phyloP scores from a whole-genome alignment of 2,888 invertebrate genomes.

The Lamproptera curius region DNA sequence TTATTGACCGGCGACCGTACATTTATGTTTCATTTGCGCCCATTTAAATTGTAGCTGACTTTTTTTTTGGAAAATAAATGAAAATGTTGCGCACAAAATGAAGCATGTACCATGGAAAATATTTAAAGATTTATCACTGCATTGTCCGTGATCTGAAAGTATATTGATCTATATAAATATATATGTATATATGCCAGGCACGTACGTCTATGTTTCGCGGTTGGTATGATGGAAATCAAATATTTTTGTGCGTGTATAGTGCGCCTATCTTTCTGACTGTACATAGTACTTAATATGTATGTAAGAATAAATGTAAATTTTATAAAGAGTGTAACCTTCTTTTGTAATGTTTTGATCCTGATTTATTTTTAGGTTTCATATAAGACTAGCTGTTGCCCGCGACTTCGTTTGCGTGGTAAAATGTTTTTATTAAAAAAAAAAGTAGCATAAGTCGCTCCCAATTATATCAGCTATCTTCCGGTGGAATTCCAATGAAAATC shows the following conservation, averaged over 20 bases:
- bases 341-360: too few species aligned
- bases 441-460: too few species aligned
- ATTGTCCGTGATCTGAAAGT: slow-evolving; percentile 10
- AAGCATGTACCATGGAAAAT: slow-evolving; percentile 3
- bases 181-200: slow-evolving; percentile 8
- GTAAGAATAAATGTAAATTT: slow-evolving; percentile 77
- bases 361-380: too few species aligned
- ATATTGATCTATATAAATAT: slow-evolving; percentile 1
- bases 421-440: too few species aligned
- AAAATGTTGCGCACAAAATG: slow-evolving; percentile 17
- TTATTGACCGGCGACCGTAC: neutral
- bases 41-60: slow-evolving; percentile 1
- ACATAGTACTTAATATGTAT: slow-evolving; percentile 66
- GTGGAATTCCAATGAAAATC: too few species aligned
- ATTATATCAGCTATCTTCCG: too few species aligned
- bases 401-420: too few species aligned
- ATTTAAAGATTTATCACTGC: neutral
- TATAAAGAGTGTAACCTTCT: slow-evolving; percentile 48
- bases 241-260: slow-evolving; percentile 70
- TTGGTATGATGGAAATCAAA: slow-evolving; percentile 34
- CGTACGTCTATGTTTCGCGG: slow-evolving; percentile 17
- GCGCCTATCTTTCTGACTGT: slow-evolving; percentile 70
- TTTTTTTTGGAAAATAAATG: neutral
- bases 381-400: too few species aligned
- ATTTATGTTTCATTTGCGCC: slow-evolving; percentile 10